Percentiles rank a stretch among this genome's conserved stretches.
These are phyloP conservation scores for Acleris literana DNA, from an alignment of 2,888 invertebrate species.

Conservation along the genomic window DNA sequence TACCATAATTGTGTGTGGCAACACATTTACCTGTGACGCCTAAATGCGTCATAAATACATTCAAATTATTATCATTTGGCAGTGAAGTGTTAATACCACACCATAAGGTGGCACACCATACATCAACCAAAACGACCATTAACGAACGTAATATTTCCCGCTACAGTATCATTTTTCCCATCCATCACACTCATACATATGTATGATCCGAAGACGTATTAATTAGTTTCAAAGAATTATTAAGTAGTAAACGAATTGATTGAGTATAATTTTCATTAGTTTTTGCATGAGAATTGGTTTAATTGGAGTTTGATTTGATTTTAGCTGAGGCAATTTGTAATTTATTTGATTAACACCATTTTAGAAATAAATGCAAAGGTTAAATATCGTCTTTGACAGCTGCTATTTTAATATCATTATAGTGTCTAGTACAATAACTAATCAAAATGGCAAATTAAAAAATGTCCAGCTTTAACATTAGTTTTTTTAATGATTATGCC, in stretches of 20 bases:
- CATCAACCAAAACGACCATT: conserved; percentile 33
- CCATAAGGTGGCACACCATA: conserved; percentile 24
- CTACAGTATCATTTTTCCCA: conserved; percentile 41
- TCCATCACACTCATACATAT: conserved; percentile 43
- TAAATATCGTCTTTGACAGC: no score
- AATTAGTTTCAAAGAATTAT: conserved; percentile 45
- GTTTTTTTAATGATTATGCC: no score
- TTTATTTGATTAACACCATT: no score
- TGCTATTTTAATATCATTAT: no score
- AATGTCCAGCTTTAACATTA: no score
- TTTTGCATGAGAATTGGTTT: conserved; percentile 26
- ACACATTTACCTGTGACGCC: no score
- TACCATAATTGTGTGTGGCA: no score
- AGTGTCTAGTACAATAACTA: no score
- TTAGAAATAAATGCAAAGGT: no score
- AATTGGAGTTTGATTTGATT: conserved; percentile 27
- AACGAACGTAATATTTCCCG: conserved; percentile 15
- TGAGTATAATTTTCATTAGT: conserved; percentile 32
- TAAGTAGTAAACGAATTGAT: conserved; percentile 34
- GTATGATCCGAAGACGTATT: conserved; percentile 45
- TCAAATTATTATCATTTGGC: no score
- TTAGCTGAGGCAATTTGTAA: background rate
- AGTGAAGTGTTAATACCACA: conserved; percentile 1
- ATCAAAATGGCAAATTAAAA: no score
- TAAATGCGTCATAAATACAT: no score